Evolutionary conservation across 2,888 invertebrate species (phyloP).

Genomic region (Lymantria dispar): DNA sequence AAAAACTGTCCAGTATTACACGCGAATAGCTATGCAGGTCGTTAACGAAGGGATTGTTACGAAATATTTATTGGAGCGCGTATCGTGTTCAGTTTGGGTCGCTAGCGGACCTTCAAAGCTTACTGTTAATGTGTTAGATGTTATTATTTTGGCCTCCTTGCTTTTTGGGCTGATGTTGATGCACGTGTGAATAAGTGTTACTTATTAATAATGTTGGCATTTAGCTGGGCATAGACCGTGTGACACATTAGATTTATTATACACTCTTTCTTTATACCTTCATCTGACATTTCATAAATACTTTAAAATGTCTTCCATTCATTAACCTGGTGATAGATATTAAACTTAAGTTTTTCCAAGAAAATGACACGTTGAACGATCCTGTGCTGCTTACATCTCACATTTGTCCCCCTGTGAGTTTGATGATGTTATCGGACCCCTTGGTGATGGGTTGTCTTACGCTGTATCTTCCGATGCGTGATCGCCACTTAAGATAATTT

Average conservation of each 20-base stretch:
- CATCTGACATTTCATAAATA: too few species aligned
- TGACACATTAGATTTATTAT: not conserved
- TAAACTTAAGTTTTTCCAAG: too few species aligned
- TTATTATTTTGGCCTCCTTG: slow-evolving; percentile 15
- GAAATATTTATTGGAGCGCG: slow-evolving; percentile 43
- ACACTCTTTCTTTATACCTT: too few species aligned
- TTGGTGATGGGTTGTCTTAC: too few species aligned
- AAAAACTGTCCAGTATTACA: slow-evolving; percentile 33
- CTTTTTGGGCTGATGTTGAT: slow-evolving; percentile 14
- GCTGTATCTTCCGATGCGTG: too few species aligned
- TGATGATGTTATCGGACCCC: too few species aligned
- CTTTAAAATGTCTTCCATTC: too few species aligned
- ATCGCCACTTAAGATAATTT: too few species aligned
- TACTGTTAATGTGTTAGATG: slow-evolving; percentile 7
- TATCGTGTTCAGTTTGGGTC: slow-evolving; percentile 25
- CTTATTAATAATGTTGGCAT: not conserved
- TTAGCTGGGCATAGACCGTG: not conserved
- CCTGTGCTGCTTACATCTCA: too few species aligned
- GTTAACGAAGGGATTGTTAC: slow-evolving; percentile 43
- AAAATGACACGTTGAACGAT: too few species aligned
- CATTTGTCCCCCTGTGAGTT: too few species aligned
- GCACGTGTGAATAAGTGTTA: slow-evolving; percentile 1
- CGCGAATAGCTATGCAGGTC: slow-evolving; percentile 42
- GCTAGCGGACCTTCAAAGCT: slow-evolving; percentile 14
- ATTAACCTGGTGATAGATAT: too few species aligned